Conservation (phyloP, 2,888 invertebrate species). For the Calliopum simillimum region DNA sequence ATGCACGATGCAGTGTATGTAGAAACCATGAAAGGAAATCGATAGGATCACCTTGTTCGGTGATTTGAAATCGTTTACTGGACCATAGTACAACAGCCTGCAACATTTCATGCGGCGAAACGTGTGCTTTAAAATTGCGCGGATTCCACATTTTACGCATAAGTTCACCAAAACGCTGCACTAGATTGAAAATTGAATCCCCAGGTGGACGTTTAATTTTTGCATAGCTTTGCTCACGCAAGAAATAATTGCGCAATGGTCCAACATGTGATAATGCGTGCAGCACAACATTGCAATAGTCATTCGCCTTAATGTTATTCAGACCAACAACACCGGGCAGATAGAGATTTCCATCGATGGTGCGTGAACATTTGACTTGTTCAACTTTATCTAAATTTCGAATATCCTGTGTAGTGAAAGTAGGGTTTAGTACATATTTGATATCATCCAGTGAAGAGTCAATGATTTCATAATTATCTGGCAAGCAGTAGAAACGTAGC, state of each 20-base stretch:
- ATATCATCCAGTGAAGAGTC: slow-evolving; percentile 98
- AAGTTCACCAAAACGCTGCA: slow-evolving; percentile 92
- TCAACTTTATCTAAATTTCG: slow-evolving; percentile 75
- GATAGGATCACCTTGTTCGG: slow-evolving; percentile 97
- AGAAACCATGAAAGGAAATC: slow-evolving; percentile 99
- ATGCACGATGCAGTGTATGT: slow-evolving; percentile 92
- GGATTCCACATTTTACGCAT: slow-evolving; percentile 99
- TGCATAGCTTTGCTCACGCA: slow-evolving; percentile 92
- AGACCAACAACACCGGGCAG: slow-evolving; percentile 96
- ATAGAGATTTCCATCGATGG: slow-evolving; percentile 96
- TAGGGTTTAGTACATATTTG: slow-evolving; percentile 97
- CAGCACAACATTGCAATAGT: slow-evolving; percentile 98
- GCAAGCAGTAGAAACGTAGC: slow-evolving; percentile 97
- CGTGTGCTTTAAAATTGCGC: slow-evolving; percentile 98
- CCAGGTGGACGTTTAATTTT: slow-evolving; percentile 93
- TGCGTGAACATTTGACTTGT: slow-evolving; percentile 85
- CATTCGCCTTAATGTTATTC: slow-evolving; percentile 99
- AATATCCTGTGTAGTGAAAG: slow-evolving; percentile 88
- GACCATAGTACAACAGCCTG: slow-evolving; percentile 98
- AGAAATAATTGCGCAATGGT: slow-evolving; percentile 93
- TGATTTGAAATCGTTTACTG: slow-evolving; percentile 97
- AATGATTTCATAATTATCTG: slow-evolving; percentile 99
- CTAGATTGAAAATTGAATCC: slow-evolving; percentile 91
- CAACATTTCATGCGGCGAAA: slow-evolving; percentile 99
- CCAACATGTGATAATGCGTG: slow-evolving; percentile 95